Evolutionary conservation across 2,797 vertebrate genomes (phyloP).

Genomic region (Propithecus perrieri): DNA sequence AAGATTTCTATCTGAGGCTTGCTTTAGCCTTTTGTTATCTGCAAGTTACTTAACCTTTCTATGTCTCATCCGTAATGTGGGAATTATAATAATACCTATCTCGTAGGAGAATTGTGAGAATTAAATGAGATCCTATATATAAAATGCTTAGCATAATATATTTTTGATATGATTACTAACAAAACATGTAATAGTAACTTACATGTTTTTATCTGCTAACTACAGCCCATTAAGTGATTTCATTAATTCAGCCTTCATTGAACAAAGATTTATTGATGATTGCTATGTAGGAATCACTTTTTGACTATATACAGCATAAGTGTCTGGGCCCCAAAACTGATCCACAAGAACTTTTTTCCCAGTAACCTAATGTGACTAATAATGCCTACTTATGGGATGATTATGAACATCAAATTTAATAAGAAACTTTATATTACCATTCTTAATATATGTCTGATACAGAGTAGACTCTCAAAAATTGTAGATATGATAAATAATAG

Average conservation of each 20-base stretch:
- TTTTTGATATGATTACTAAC: background rate
- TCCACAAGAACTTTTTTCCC: background rate
- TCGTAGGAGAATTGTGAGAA: background rate
- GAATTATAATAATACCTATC: background rate
- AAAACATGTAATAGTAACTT: slow-evolving; percentile 1
- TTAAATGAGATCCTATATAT: background rate
- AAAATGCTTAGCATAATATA: background rate
- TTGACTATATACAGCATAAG: background rate
- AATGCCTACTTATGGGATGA: background rate
- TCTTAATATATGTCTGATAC: background rate
- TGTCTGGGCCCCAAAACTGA: background rate
- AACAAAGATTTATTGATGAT: background rate
- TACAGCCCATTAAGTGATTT: background rate
- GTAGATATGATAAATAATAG: background rate
- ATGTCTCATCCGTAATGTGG: background rate
- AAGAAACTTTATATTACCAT: background rate
- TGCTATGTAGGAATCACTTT: background rate
- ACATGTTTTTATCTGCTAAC: background rate
- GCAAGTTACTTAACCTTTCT: background rate
- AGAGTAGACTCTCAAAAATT: background rate
- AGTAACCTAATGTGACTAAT: background rate
- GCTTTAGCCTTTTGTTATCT: background rate
- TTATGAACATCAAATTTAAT: background rate
- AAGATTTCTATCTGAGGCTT: background rate
- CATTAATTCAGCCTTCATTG: background rate